Conservation (phyloP, 2,113 vertebrate species). For the Leptocoma aspasia region DNA sequence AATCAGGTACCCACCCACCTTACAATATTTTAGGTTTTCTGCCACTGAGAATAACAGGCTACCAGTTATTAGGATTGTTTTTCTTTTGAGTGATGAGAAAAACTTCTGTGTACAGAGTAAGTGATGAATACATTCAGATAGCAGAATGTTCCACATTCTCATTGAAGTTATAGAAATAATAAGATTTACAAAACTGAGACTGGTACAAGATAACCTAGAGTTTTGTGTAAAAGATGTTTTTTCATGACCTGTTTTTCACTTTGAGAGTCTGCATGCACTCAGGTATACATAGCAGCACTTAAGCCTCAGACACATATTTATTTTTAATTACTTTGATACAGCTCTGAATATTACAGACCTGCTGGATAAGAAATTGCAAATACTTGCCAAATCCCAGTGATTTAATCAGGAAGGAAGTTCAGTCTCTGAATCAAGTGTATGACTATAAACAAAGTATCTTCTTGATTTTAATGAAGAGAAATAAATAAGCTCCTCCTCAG, state of each 20-base stretch:
- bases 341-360: background rate
- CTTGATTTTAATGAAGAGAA: background rate
- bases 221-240: background rate
- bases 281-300: background rate
- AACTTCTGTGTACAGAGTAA: background rate
- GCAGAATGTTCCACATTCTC: background rate
- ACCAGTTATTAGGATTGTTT: background rate
- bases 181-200: background rate
- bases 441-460: background rate
- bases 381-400: background rate
- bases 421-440: background rate
- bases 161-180: background rate
- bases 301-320: background rate
- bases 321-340: background rate
- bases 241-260: background rate
- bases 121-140: background rate
- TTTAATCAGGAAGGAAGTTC: background rate
- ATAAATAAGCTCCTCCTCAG: background rate
- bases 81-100: background rate
- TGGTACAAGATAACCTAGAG: background rate
- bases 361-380: background rate
- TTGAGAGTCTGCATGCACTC: background rate
- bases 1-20: background rate
- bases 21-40: background rate
- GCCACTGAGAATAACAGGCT: background rate